These are phyloP conservation scores for Lochmaea crataegi DNA, from an alignment of 2,888 invertebrate genomes.

Conservation along the genomic window DNA sequence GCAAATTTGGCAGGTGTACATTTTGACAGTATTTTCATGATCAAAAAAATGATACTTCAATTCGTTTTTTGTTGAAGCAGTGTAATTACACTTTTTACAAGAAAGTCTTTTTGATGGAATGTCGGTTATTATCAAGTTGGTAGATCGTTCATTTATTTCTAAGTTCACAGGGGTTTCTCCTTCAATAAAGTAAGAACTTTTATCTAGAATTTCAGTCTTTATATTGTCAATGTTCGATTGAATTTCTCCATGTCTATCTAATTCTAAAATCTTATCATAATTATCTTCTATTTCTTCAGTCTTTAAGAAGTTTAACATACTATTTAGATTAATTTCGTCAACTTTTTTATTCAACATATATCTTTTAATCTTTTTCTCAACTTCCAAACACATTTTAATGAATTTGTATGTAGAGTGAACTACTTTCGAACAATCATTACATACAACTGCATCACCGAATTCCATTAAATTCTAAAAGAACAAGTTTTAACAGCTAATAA, in stretches of 20 bases:
- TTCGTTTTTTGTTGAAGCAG: conserved; percentile 15
- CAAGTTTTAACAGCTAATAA: background rate
- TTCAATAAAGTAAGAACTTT: background rate
- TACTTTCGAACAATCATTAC: conserved; percentile 5
- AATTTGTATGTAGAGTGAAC: background rate
- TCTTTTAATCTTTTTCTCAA: background rate
- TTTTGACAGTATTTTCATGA: background rate
- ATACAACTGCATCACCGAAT: background rate
- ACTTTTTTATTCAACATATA: background rate
- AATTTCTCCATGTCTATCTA: background rate
- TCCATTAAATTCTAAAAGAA: background rate
- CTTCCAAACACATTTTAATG: conserved; percentile 1
- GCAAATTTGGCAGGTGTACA: conserved; percentile 31
- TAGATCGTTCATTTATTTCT: background rate
- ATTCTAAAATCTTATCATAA: background rate
- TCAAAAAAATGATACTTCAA: conserved; percentile 32
- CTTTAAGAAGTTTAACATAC: background rate
- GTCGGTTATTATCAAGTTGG: background rate
- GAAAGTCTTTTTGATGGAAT: conserved; percentile 2
- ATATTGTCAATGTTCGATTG: background rate
- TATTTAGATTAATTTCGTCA: background rate
- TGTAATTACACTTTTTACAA: conserved; percentile 30
- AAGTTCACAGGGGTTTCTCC: background rate
- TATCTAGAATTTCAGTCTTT: background rate
- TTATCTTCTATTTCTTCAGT: no score